These are phyloP conservation scores for Microcebus ravelobensis DNA, from an alignment of 2,113 vertebrate species.

Conservation along the genomic window DNA sequence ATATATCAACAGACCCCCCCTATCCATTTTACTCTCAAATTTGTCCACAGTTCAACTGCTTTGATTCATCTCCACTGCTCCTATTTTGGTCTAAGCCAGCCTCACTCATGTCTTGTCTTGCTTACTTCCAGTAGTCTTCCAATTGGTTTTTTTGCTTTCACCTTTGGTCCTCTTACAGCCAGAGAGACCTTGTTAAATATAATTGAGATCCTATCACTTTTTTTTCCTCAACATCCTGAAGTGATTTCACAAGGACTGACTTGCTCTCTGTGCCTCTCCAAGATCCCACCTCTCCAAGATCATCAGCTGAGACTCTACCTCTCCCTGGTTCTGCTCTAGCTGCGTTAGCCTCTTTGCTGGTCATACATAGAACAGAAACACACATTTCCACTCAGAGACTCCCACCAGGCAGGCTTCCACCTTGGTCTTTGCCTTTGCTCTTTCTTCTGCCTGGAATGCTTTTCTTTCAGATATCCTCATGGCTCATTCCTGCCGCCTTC, in stretches of 20 bases:
- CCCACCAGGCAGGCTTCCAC: background rate
- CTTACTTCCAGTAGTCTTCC: background rate
- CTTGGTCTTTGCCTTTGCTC: background rate
- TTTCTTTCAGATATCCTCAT: no score
- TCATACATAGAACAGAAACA: rapidly evolving
- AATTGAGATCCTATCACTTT: background rate
- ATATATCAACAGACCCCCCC: background rate
- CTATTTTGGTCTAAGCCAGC: background rate
- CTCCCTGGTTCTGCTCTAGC: background rate
- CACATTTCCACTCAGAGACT: rapidly evolving
- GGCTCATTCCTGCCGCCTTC: background rate
- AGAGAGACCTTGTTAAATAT: background rate
- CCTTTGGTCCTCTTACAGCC: background rate
- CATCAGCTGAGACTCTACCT: background rate
- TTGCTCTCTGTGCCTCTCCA: background rate
- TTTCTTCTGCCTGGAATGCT: background rate
- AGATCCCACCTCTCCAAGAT: background rate
- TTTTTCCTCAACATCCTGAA: no score
- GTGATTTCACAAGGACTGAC: background rate
- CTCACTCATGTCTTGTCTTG: background rate
- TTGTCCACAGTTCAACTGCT: background rate
- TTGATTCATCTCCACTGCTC: background rate
- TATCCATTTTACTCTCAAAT: background rate
- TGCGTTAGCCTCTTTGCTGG: background rate
- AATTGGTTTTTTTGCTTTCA: background rate